A percentile compares a stretch with the other conserved stretches of the same genome.
Conservation (phyloP, 2,113 vertebrate genomes). For the Onychostruthus taczanowskii region DNA sequence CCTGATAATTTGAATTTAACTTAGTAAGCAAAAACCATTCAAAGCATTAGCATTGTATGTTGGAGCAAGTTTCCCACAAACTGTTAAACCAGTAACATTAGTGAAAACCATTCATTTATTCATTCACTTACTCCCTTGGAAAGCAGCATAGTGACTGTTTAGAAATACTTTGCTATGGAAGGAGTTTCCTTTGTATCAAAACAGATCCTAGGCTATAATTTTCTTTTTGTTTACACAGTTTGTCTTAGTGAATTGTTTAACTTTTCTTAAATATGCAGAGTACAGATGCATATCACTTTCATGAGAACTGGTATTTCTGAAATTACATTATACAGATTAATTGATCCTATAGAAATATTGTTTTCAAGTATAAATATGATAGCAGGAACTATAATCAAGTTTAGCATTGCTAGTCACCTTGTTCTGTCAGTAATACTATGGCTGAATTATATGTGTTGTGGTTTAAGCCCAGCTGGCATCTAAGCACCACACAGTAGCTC, state of each 20-base stretch:
- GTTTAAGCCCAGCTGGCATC: background rate
- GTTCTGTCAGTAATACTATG: background rate
- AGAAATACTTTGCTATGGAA: background rate
- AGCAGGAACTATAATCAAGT: background rate
- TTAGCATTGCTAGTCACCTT: background rate
- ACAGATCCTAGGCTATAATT: background rate
- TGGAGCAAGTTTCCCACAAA: constrained; percentile 6
- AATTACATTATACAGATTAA: background rate
- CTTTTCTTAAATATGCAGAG: background rate
- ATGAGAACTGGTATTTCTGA: background rate
- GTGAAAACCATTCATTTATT: background rate
- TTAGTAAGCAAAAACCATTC: constrained; percentile 77
- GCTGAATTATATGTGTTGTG: background rate
- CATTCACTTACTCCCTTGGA: background rate
- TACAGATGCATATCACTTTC: background rate
- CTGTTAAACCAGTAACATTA: background rate
- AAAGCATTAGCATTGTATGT: background rate
- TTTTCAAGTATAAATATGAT: background rate
- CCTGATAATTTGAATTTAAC: constrained; percentile 70
- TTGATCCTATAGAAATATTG: background rate
- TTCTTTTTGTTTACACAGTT: background rate
- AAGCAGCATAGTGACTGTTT: background rate
- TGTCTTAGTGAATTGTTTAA: background rate
- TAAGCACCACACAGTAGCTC: background rate
- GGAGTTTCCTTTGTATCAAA: background rate